Conservation (phyloP, 2,888 invertebrate genomes). For the Drosophila meridionalis region DNA sequence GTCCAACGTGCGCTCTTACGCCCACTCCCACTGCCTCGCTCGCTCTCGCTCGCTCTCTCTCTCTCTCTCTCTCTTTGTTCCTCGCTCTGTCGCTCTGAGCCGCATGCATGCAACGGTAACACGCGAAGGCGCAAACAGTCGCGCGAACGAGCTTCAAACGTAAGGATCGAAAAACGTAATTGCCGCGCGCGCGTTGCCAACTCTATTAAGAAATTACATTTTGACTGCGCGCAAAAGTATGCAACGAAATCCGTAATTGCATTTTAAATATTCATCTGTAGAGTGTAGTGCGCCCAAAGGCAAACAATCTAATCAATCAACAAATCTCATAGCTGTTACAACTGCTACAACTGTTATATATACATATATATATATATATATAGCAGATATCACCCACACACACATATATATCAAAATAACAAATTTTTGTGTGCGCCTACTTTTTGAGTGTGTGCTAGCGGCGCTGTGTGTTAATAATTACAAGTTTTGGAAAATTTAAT, state of each 20-base stretch:
- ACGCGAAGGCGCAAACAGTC: constrained; percentile 61
- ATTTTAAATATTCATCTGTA: constrained; percentile 13
- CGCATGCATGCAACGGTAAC: constrained; percentile 34
- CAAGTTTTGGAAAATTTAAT: constrained; percentile 80
- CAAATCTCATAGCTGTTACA: not conserved
- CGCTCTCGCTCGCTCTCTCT: not conserved
- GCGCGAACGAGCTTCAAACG: constrained; percentile 72
- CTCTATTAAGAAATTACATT: constrained; percentile 21
- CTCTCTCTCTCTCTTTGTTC: constrained; percentile 1
- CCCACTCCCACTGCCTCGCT: not conserved
- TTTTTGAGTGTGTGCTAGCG: not conserved
- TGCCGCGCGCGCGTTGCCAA: constrained; percentile 33
- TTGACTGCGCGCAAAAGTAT: constrained; percentile 56
- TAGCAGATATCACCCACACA: not conserved
- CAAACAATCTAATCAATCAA: constrained; percentile 2
- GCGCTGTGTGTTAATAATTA: constrained; percentile 59
- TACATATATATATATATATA: not conserved
- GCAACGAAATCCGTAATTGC: constrained; percentile 32
- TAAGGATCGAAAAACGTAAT: constrained; percentile 63
- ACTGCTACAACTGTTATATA: not conserved
- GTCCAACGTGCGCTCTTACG: constrained; percentile 4
- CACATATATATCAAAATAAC: constrained; percentile 14
- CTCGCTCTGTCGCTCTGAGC: constrained; percentile 18
- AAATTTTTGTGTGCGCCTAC: constrained; percentile 22
- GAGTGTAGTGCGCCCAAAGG: not conserved